Evolutionary conservation across 2,888 invertebrate genomes (phyloP), one percentile per base, ranked within the genome.

Genomic region (Sinodicranocentrus sp.): DNA sequence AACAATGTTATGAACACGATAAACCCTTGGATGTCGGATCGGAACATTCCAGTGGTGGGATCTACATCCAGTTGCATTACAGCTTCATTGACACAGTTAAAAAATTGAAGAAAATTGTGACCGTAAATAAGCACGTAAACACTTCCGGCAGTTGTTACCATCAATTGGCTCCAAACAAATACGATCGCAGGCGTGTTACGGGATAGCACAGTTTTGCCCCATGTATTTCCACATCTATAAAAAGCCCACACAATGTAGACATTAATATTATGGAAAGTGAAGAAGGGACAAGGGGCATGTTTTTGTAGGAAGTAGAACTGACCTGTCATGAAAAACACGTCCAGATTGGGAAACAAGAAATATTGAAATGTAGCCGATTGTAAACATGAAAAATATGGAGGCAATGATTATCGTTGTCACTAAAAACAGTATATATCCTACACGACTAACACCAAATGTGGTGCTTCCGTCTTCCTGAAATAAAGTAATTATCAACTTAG

Each of bases 161-260:
- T 63, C 33, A 79, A 17, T 70, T 84, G 75, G 25, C 61, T 73
- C 75, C 71, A 70, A n/a, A 78, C 72, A 39, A 78, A 78, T 39
- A 78, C 39, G n/a, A 84, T 54, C 1, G 57, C 59, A 2, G 78
- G 67, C 68, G 68, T 52, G 15, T 84, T 73, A 1, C 84, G 59
- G 21, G 73, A 73, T 19, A 75, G 8, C 10, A 84, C 54, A 15
- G 61, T 63, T 26, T 1, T 44, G 10, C 71, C 70, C 79, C 79
- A 79, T 6, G 71, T 57, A 26, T 79, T 61, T 23, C 71, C 71
- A 17, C 79, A 79, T 61, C 79, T 70, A 6, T 52, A 61, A 25
- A 25, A 28, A 68, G 6, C n/a, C n/a, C n/a, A n/a, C n/a, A n/a
- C n/a, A n/a, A n/a, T n/a, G n/a, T n/a, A n/a, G n/a, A n/a, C n/a